phyloP scores from a whole-genome alignment of 2,888 invertebrate species.

The Hyppa rectilinea region DNA sequence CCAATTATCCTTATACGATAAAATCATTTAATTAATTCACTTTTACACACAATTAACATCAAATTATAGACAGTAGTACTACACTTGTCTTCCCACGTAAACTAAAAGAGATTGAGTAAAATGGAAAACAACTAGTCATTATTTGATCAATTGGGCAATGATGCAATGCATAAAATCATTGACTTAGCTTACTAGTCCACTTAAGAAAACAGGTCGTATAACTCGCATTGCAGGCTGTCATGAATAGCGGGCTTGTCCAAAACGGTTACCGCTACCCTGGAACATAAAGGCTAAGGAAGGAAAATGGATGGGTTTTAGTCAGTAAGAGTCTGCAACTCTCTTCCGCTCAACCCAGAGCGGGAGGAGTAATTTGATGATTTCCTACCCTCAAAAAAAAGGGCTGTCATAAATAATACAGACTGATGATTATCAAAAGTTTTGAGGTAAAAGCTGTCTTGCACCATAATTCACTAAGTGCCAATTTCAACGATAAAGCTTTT shows the following conservation, averaged over 20 bases:
- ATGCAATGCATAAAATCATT: constrained; percentile 38
- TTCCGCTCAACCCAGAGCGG: too few relatives aligned
- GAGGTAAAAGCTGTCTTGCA: neutral
- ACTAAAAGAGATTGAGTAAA: constrained; percentile 46
- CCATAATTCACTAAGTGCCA: neutral
- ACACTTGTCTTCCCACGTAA: constrained; percentile 49
- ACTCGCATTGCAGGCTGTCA: constrained; percentile 3
- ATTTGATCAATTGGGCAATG: constrained; percentile 35
- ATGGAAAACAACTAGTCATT: constrained; percentile 38
- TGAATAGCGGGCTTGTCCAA: too few relatives aligned
- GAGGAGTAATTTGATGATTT: too few relatives aligned
- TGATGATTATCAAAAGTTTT: neutral
- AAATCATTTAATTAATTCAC: neutral
- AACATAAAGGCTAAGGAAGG: too few relatives aligned
- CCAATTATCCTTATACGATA: neutral
- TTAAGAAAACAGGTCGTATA: constrained; percentile 32
- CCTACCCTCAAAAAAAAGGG: too few relatives aligned
- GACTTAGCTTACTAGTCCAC: constrained; percentile 25
- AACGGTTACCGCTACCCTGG: too few relatives aligned
- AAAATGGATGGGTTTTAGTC: too few relatives aligned
- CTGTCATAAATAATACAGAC: constrained; percentile 1
- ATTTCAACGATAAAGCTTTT: too few relatives aligned
- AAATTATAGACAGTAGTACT: constrained; percentile 36
- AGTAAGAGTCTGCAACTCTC: too few relatives aligned
- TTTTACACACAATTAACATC: neutral